Base-by-base conservation (phyloP, 2,797 vertebrate species). In the Podargus strigoides region DNA sequence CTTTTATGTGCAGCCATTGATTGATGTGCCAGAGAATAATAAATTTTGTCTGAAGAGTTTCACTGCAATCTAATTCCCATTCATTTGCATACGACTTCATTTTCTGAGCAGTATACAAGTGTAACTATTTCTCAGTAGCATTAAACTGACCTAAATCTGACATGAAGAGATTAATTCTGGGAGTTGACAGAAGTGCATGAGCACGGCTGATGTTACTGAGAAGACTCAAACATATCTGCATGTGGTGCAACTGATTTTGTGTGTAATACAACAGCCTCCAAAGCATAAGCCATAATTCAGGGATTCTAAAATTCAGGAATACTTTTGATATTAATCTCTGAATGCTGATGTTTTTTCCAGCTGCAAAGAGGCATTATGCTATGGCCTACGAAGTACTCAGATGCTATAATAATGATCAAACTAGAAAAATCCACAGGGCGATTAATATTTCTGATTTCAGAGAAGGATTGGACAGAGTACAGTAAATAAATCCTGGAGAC, bases 81-180 rank as follows among this genome's bases (percentile, higher is more conserved):
- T 75, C 69, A 95, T 96, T 95, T 96, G 92, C 94, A 95, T 95
- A 88, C 27, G 41, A 77, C 18, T 96, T 96, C 66, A 89, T 93
- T 94, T 96, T 91, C 59, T 92, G 78, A 93, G 53, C 22, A 50
- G 10, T 50, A 28, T 83, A 85, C 83, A 50, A 72, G 50, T 42
- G 36, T 49, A 91, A 80, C 39, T 81, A 30, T 89, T 91, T 78
- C 66, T 80, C 46, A 82, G 66, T 36, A 78, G 14, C 69, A 75
- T 91, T 75, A 91, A 87, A 91, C 32, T 79, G 76, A 83, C 58
- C 84, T 92, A 84, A 70, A 93, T 84, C 39, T 73, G 81, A 69
- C 37, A 70, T 24, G 59, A 30, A 52, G 42, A 69, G 52, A 53
- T 87, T 87, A 67, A 44, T 73, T 50, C 44, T 70, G 34, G 22